These are phyloP conservation scores for Chydorus sphaericus DNA, from an alignment of 2,888 invertebrate genomes.

Conservation along the genomic window DNA sequence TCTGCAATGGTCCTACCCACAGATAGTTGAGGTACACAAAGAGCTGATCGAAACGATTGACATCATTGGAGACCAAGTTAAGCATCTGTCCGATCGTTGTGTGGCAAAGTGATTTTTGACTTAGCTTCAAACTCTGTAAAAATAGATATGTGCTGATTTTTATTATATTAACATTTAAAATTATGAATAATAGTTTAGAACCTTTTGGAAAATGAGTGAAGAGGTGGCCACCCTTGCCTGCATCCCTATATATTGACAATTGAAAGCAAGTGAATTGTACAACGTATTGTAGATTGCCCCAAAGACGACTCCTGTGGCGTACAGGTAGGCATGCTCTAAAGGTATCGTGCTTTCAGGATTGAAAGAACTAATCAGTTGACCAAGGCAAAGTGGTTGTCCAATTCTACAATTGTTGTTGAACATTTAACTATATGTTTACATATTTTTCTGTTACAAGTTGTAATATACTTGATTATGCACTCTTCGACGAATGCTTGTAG, in stretches of 20 bases:
- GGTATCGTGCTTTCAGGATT: slow-evolving; percentile 34
- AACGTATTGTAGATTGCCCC: slow-evolving; percentile 58
- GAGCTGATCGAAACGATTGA: slow-evolving; percentile 79
- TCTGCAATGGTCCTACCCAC: slow-evolving; percentile 62
- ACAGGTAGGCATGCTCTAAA: slow-evolving; percentile 50
- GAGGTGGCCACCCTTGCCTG: slow-evolving; percentile 65
- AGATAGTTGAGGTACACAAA: slow-evolving; percentile 28
- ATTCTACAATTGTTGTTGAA: slow-evolving; percentile 38
- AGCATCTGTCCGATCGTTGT: slow-evolving; percentile 86
- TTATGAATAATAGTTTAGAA: too few species aligned
- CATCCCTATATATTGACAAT: slow-evolving; percentile 55
- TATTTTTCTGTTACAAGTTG: too few species aligned
- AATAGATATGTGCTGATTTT: not conserved
- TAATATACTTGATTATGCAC: too few species aligned
- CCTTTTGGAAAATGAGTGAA: slow-evolving; percentile 69
- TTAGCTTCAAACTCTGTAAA: slow-evolving; percentile 24
- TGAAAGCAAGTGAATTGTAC: slow-evolving; percentile 79
- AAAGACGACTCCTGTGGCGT: slow-evolving; percentile 53
- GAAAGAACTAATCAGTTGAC: slow-evolving; percentile 50
- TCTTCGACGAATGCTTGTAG: too few species aligned
- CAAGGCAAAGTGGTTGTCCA: slow-evolving; percentile 48
- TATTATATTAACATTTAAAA: too few species aligned
- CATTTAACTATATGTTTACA: too few species aligned
- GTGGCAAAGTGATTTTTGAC: slow-evolving; percentile 65
- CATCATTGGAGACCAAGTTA: slow-evolving; percentile 87